Conservation (phyloP, 2,797 vertebrate genomes). For the Acridotheres tristis region DNA sequence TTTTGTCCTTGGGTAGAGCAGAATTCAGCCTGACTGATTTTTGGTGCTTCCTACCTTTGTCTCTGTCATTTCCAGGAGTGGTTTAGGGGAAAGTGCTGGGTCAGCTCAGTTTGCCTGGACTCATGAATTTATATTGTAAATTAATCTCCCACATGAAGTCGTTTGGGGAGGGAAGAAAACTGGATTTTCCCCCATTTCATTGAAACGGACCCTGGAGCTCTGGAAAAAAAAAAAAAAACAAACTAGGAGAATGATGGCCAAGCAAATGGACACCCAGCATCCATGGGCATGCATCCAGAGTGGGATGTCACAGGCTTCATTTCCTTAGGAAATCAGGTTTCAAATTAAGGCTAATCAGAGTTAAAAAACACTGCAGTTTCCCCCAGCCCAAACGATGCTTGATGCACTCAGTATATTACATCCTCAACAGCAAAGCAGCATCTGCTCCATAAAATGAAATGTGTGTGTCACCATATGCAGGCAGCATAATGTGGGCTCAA, state of each 20-base stretch:
- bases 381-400: background rate
- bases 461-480: constrained; percentile 58
- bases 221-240: background rate
- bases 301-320: background rate
- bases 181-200: background rate
- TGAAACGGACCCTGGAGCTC: background rate
- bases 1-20: background rate
- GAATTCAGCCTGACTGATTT: background rate
- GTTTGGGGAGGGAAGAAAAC: background rate
- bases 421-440: constrained; percentile 59
- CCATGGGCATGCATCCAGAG: background rate
- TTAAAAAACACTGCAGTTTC: background rate
- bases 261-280: background rate
- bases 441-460: constrained; percentile 59
- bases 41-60: background rate
- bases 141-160: background rate
- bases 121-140: background rate
- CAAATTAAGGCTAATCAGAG: constrained; percentile 37
- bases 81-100: background rate
- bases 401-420: background rate
- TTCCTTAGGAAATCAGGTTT: constrained; percentile 47
- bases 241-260: background rate
- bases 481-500: constrained; percentile 43
- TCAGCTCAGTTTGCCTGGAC: background rate
- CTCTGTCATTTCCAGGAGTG: background rate